phyloP scores from a whole-genome alignment of 2,113 vertebrate species.

The Lasiurus cinereus region DNA sequence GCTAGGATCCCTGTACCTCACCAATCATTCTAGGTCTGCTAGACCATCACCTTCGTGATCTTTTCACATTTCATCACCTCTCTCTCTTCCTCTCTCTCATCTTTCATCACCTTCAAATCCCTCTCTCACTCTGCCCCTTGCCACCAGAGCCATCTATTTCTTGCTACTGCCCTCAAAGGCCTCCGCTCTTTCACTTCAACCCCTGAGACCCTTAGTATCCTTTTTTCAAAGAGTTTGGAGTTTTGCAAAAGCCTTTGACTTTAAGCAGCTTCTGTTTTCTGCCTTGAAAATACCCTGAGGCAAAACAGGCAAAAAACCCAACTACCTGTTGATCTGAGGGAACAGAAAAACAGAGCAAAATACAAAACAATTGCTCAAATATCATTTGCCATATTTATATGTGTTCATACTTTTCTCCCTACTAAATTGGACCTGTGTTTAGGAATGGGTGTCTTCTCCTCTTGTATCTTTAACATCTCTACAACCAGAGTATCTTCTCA shows the following conservation, averaged over 20 bases:
- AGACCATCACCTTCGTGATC: accelerated
- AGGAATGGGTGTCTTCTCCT: accelerated
- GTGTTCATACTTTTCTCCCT: neutral
- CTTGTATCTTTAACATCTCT: neutral
- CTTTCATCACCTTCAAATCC: neutral
- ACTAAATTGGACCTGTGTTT: neutral
- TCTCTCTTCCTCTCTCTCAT: neutral
- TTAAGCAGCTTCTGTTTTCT: conserved; percentile 66
- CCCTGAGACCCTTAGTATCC: neutral
- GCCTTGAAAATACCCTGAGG: conserved; percentile 47
- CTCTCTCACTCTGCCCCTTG: neutral
- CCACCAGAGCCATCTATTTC: neutral
- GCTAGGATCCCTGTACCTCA: neutral
- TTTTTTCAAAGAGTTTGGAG: conserved; percentile 63
- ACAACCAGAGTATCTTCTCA: neutral
- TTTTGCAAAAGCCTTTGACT: conserved; percentile 74
- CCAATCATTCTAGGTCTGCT: neutral
- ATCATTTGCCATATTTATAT: neutral
- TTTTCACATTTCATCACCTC: neutral
- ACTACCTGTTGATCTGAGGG: conserved; percentile 14
- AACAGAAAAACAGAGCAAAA: conserved; percentile 9
- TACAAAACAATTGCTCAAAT: neutral
- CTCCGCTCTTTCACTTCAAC: neutral
- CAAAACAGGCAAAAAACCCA: conserved; percentile 50
- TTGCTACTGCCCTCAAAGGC: neutral